Conservation (phyloP, 2,888 invertebrate genomes). For the Stegophylla sp. region DNA sequence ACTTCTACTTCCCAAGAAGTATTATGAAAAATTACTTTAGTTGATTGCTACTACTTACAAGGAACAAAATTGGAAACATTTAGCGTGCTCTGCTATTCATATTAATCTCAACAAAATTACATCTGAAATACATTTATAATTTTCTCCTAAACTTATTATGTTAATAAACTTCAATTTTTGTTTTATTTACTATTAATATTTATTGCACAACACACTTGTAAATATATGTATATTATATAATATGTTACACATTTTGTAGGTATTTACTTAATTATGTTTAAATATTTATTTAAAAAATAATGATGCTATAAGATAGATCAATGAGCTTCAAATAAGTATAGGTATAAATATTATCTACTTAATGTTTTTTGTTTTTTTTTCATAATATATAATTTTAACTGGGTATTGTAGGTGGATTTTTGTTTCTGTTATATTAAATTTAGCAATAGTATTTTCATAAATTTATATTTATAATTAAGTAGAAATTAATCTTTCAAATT, state of each 20-base stretch:
- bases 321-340: constrained; percentile 33
- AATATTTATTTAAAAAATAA: constrained; percentile 10
- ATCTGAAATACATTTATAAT: constrained; percentile 24
- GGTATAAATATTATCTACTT: constrained; percentile 22
- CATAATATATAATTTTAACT: constrained; percentile 4
- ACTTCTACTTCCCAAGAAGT: background rate
- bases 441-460: constrained; percentile 41
- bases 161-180: constrained; percentile 2
- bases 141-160: constrained; percentile 28
- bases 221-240: background rate
- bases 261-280: constrained; percentile 26
- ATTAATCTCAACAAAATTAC: constrained; percentile 37
- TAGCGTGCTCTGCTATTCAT: constrained; percentile 36
- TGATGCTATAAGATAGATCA: constrained; percentile 10
- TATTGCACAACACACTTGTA: background rate
- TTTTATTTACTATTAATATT: constrained; percentile 24
- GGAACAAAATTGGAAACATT: constrained; percentile 35
- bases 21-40: background rate
- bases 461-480: constrained; percentile 36
- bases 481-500: background rate
- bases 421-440: constrained; percentile 38
- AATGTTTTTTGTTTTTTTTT: constrained; percentile 22
- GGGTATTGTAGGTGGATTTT: constrained; percentile 33
- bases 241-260: constrained; percentile 9
- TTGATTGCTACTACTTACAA: constrained; percentile 30